Percentiles rank a stretch among this genome's conserved stretches.
Evolutionary conservation across 2,888 invertebrate species (phyloP).

Genomic region (Sialis lutaria): DNA sequence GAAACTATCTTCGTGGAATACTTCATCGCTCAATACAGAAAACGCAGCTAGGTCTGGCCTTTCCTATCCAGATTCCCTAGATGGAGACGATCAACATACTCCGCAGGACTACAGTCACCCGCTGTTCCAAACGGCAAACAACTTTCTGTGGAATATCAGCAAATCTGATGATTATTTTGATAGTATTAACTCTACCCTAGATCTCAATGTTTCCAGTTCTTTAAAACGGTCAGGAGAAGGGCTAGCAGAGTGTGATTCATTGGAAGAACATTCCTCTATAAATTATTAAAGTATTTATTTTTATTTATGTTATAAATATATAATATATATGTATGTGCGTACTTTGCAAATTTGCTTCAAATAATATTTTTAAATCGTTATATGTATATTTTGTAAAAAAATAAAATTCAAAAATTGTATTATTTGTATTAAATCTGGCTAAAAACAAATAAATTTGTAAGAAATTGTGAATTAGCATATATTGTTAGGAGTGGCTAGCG

Average conservation of each 20-base stretch:
- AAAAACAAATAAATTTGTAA: too few relatives aligned
- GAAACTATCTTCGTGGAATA: conserved; percentile 22
- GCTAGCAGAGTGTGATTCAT: conserved; percentile 37
- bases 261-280: conserved; percentile 23
- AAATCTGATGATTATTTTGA: conserved; percentile 36
- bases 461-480: too few relatives aligned
- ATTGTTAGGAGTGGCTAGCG: too few relatives aligned
- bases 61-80: conserved; percentile 31
- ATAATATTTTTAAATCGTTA: too few relatives aligned
- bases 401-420: too few relatives aligned
- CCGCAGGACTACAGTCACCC: conserved; percentile 18
- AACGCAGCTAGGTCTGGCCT: conserved; percentile 11
- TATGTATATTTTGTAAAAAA: too few relatives aligned
- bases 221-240: conserved; percentile 30
- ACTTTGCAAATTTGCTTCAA: too few relatives aligned
- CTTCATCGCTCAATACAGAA: conserved; percentile 23
- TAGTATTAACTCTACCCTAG: conserved; percentile 38
- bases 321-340: too few relatives aligned
- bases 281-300: too few relatives aligned
- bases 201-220: conserved; percentile 26
- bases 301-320: too few relatives aligned
- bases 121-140: conserved; percentile 29
- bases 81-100: conserved; percentile 21
- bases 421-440: too few relatives aligned
- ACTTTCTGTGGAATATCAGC: conserved; percentile 32